Evolutionary conservation across 2,113 vertebrate genomes (phyloP).

Genomic region (Actinemys pallida): DNA sequence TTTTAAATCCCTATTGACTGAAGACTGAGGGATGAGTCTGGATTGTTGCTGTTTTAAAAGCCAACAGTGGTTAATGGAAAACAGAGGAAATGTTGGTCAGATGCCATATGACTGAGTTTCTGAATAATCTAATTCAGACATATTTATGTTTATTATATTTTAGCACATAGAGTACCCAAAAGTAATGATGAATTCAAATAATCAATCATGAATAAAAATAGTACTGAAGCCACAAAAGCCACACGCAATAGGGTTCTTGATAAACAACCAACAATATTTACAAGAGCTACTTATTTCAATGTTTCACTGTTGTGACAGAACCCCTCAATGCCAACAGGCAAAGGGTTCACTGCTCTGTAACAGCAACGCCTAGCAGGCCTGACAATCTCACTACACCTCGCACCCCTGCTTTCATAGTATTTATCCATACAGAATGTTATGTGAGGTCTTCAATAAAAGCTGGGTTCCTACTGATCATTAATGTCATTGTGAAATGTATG

Average conservation of each 20-base stretch:
- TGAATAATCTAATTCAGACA: background rate
- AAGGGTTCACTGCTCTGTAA: background rate
- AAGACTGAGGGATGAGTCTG: background rate
- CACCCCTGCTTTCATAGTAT: background rate
- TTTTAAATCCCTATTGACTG: background rate
- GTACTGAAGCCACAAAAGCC: background rate
- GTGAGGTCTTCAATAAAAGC: background rate
- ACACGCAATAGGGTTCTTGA: background rate
- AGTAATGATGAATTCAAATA: background rate
- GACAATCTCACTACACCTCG: background rate
- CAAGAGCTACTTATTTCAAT: background rate
- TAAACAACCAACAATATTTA: background rate
- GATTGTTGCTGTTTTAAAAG: background rate
- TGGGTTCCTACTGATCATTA: background rate
- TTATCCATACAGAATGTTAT: background rate
- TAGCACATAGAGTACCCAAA: background rate
- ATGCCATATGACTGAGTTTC: background rate
- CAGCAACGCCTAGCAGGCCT: background rate
- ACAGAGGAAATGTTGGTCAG: background rate
- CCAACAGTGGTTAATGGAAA: background rate
- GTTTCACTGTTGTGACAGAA: background rate
- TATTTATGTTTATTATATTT: background rate
- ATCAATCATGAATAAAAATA: background rate
- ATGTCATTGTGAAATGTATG: background rate
- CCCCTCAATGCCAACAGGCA: background rate